Evolutionary conservation across 2,113 vertebrate genomes (phyloP).

Genomic region (Gadus chalcogrammus): DNA sequence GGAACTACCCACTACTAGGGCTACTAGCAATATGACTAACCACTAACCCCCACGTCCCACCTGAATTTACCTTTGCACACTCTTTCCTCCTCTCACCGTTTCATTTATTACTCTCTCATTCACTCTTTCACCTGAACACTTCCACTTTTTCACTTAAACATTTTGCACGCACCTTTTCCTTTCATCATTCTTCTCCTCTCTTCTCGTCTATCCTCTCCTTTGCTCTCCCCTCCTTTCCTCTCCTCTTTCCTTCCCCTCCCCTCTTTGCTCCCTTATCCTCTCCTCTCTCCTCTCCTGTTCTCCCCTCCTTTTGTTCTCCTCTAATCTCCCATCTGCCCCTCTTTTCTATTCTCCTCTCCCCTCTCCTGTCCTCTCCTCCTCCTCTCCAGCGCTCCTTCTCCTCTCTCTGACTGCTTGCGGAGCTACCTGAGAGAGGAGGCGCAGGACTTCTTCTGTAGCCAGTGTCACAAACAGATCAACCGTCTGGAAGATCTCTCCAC

Average conservation of each 20-base stretch:
- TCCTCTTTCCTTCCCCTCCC: neutral
- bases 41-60: neutral
- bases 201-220: neutral
- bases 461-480: conserved; percentile 99
- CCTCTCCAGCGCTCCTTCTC: conserved; percentile 57
- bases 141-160: neutral
- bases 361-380: neutral
- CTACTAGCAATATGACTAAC: no score
- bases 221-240: no score
- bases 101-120: neutral
- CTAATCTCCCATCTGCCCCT: conserved; percentile 32
- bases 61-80: neutral
- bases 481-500: conserved; percentile 96
- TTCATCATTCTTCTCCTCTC: neutral
- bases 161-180: neutral
- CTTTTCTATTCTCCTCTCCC: neutral
- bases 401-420: conserved; percentile 84
- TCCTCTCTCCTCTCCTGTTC: no score
- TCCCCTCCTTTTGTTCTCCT: conserved; percentile 9
- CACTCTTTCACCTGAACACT: neutral
- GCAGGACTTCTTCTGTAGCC: conserved; percentile 99
- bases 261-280: neutral
- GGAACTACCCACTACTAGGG: no score
- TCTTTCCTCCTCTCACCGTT: neutral
- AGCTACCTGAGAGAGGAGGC: conserved; percentile 92